Conservation (phyloP, 1,140 invertebrate genomes). For the Anoplophora glabripennis region DNA sequence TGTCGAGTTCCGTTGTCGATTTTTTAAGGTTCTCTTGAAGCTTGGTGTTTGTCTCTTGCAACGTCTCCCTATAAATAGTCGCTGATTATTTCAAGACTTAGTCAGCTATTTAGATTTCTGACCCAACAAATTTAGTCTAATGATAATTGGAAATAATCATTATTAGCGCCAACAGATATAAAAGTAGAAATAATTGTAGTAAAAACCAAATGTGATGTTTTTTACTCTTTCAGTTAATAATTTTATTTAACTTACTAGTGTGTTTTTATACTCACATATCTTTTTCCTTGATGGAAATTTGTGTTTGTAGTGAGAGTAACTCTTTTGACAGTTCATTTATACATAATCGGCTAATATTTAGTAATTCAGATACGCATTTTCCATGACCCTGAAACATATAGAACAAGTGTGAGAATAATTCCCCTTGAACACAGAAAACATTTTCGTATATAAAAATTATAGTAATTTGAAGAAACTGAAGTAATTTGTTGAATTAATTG, state of each 20-base stretch:
- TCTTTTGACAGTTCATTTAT: slow-evolving; percentile 30
- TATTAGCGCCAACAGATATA: no score
- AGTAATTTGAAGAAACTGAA: no score
- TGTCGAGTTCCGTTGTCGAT: slow-evolving; percentile 19
- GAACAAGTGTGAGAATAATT: not conserved
- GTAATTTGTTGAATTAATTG: no score
- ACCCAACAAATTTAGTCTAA: no score
- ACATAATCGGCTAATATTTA: slow-evolving; percentile 26
- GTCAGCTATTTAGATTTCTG: no score
- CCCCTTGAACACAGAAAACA: no score
- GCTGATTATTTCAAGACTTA: no score
- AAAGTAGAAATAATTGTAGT: no score
- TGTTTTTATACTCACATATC: slow-evolving; percentile 23
- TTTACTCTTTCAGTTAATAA: no score
- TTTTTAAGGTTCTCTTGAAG: slow-evolving; percentile 24
- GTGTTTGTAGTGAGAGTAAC: slow-evolving; percentile 15
- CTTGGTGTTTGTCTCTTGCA: slow-evolving; percentile 18
- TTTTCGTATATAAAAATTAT: no score
- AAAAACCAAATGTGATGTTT: no score
- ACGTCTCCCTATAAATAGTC: slow-evolving; percentile 12
- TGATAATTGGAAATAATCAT: no score
- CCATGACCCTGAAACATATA: slow-evolving; percentile 9
- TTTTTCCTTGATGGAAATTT: slow-evolving; percentile 21
- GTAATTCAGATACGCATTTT: slow-evolving; percentile 24
- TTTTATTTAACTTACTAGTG: not conserved